phyloP scores from a whole-genome alignment of 2,113 vertebrate genomes.

The Hippocampus comes region DNA sequence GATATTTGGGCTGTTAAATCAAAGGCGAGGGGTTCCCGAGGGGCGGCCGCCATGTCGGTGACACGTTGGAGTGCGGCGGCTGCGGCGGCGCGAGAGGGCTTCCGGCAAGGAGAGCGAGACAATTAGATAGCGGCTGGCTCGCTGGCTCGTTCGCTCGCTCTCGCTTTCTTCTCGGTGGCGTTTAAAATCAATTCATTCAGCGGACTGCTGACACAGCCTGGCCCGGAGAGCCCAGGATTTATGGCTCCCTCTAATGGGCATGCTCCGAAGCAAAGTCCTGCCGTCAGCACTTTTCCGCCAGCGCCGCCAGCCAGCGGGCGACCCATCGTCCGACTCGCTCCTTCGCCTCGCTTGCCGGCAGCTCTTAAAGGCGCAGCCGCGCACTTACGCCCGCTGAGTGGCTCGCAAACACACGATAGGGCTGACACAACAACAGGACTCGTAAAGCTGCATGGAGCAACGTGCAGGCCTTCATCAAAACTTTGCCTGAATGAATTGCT shows the following conservation, averaged over 20 bases:
- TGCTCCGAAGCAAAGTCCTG: conserved; percentile 74
- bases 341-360: conserved; percentile 36
- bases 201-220: conserved; percentile 73
- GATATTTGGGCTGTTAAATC: conserved; percentile 17
- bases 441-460: background rate
- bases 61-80: background rate
- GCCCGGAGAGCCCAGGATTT: conserved; percentile 75
- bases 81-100: background rate
- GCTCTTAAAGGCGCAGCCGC: conserved; percentile 68
- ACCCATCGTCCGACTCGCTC: conserved; percentile 51
- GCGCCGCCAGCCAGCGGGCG: conserved; percentile 13
- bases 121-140: conserved; percentile 65
- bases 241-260: conserved; percentile 81
- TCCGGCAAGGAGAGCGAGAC: conserved; percentile 49
- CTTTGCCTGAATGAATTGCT: conserved; percentile 26
- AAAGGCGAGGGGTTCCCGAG: conserved; percentile 16
- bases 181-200: conserved; percentile 77
- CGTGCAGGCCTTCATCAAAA: background rate
- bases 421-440: background rate
- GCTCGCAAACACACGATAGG: background rate
- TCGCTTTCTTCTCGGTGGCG: conserved; percentile 57
- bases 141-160: conserved; percentile 15
- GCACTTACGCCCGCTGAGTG: background rate
- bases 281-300: conserved; percentile 78
- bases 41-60: background rate